phyloP scores from a whole-genome alignment of 2,797 vertebrate genomes.

The Peromyscus melanophrys region DNA sequence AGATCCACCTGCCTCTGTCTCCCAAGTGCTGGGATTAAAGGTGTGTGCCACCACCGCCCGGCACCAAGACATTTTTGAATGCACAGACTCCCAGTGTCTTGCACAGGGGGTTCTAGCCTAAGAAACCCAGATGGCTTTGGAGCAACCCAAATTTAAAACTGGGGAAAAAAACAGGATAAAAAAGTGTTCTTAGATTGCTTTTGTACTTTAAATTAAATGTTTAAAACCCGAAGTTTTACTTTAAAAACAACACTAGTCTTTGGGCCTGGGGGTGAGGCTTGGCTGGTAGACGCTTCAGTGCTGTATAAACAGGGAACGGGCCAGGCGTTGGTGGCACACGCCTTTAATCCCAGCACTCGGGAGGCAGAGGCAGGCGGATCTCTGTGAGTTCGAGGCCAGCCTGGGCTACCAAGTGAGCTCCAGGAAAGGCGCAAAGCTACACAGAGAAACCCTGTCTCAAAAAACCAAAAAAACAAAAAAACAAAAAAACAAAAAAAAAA shows the following conservation, averaged over 20 bases:
- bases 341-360: not conserved
- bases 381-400: too few species aligned
- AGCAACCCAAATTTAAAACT: conserved; percentile 48
- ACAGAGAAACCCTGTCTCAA: too few species aligned
- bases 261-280: not conserved
- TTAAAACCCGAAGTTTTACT: conserved; percentile 4
- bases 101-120: not conserved
- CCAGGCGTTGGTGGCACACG: accelerated
- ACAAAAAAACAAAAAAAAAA: too few species aligned
- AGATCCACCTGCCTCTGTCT: not conserved
- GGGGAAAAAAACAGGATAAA: not conserved
- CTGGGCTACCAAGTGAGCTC: too few species aligned
- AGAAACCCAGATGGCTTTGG: conserved; percentile 27
- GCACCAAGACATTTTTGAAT: not conserved
- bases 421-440: too few species aligned
- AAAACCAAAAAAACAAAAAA: too few species aligned
- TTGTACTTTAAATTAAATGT: conserved; percentile 37
- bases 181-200: not conserved
- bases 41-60: not conserved
- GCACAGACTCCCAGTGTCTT: not conserved
- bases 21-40: not conserved
- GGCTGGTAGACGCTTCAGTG: accelerated
- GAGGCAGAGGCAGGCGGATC: not conserved
- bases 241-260: not conserved
- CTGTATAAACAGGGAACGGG: not conserved